A percentile compares a stretch with the other conserved stretches of the same genome.
Evolutionary conservation across 1,140 invertebrate species (phyloP).

Genomic region (Drosophila ogumai): DNA sequence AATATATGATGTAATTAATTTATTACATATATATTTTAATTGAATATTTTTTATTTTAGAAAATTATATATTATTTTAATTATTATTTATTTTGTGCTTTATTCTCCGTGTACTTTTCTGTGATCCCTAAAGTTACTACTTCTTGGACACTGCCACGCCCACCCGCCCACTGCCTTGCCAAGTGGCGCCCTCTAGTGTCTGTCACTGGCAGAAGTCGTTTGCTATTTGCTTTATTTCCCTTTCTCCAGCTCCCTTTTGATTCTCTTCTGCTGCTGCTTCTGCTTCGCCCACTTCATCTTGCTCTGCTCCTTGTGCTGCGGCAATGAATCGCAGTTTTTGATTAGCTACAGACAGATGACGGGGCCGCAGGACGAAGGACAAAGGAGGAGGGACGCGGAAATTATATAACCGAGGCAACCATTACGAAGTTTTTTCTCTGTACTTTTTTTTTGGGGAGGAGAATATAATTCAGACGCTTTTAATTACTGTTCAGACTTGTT

Average conservation of each 20-base stretch:
- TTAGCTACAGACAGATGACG: conserved; percentile 62
- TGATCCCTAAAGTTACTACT: conserved; percentile 6
- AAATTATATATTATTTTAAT: too few species aligned
- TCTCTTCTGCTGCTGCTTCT: background rate
- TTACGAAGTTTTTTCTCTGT: conserved; percentile 20
- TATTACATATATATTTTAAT: too few species aligned
- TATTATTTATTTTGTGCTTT: background rate
- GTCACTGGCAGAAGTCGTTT: conserved; percentile 56
- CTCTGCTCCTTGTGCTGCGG: conserved; percentile 32
- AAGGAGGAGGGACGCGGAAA: background rate
- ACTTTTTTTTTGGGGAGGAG: conserved; percentile 5
- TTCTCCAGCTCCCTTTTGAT: conserved; percentile 12
- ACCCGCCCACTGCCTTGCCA: background rate
- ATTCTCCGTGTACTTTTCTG: background rate
- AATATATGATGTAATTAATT: too few species aligned
- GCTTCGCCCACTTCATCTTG: conserved; percentile 23
- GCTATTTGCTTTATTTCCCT: conserved; percentile 50
- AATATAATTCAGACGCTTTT: conserved; percentile 62
- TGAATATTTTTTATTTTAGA: too few species aligned
- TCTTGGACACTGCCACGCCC: conserved; percentile 45
- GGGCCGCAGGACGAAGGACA: background rate
- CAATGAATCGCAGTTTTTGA: conserved; percentile 80
- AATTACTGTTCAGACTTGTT: conserved; percentile 60
- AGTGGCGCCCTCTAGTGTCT: conserved; percentile 42
- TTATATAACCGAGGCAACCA: conserved; percentile 59